Base-by-base conservation (phyloP, 2,113 vertebrate species). In the Ursus arctos region DNA sequence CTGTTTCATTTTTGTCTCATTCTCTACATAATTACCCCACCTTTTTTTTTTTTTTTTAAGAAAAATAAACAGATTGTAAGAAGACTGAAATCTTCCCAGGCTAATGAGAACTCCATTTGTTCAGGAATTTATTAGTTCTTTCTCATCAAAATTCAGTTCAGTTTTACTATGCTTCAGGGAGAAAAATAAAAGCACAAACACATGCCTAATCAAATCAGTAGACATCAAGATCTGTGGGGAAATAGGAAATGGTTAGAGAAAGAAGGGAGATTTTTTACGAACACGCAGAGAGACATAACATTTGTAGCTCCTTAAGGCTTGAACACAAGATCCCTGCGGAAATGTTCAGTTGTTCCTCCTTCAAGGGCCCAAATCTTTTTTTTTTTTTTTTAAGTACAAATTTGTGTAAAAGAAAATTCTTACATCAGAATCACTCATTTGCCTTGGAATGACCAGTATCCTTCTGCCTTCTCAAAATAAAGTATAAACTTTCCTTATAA, bases 321-420 rank as follows among this genome's bases (percentile, higher is more conserved):
- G 40, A 93, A 95, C 87, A 89, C 36, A 80, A 93, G 71, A 40
- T 40, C 85, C 26, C 47, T 61, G 82, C 5, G 88, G 80, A 96
- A 98, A 98, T 95, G 96, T 86, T 0, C 0, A 92, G 19, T 22
- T 96, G 51, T 94, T 96, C 87, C 80, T 91, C 91, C 53, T 84
- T 93, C 97, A 88, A 96, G 86, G 51, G 83, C 67, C 49, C 0
- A 14, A 96, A 61, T 93, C 82, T 12, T 76, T n/a, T 33, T 67
- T n/a, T 84, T 93, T 80, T 84, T 93, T 80, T 82, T 93, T 1
- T 8, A 3, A 51, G 83, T 84, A 96, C 95, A 97, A 95, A 98
- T 36, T 92, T 91, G 47, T 69, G 28, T 86, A 88, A 96, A 92
- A 71, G 89, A 97, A 1, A 59, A 95, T 96, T 97, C 93, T 96